Base-by-base conservation (phyloP, 1,140 invertebrate genomes). In the Neodiprion virginianus region DNA sequence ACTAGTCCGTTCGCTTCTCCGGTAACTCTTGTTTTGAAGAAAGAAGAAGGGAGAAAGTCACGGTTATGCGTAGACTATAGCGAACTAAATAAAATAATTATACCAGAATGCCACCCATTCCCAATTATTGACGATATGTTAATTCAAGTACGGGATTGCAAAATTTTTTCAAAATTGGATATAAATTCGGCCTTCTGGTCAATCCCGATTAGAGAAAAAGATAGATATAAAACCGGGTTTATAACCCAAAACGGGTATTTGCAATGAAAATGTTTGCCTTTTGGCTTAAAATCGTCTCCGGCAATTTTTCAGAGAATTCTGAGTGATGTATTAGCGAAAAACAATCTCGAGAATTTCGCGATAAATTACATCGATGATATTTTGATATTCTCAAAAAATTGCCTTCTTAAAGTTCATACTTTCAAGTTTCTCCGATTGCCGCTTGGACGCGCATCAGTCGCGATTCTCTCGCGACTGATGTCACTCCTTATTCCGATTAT, bases 181-280 rank as follows among this genome's bases (percentile, higher is more conserved):
- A 73, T 83, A 49, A 81, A 78, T 61, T 79, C 77, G 2, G 81
- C 78, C 1, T 83, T 82, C 66, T 83, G 78, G 78, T 73, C 78
- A 2, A 79, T 82, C 1, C 68, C 78, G 4, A 17, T 81, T 17
- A 72, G 71, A 72, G 48, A 71, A 48, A 48, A 77, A 14, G 50
- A 73, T 14, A 53, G 61, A 47, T 47, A 69, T 12, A 69, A 69
- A 69, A 8, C 47, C 21, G 68, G 7, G 5, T 69, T 69, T 12
- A 47, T 69, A 7, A 69, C 68, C 8, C 68, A 69, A 28, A 23
- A 69, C 11, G 68, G 68, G 4, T 12, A 69, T 12, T 69, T 1
- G 5, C 68, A 69, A 47, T 69, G 68, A 5, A 69, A 69, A 28
- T 69, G 68, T 12, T 47, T 69, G 7, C 70, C 48, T 8, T 49